Evolutionary conservation across 2,797 vertebrate species (phyloP), one percentile per base, ranked within the genome.

Genomic region (Eulemur rubriventer): DNA sequence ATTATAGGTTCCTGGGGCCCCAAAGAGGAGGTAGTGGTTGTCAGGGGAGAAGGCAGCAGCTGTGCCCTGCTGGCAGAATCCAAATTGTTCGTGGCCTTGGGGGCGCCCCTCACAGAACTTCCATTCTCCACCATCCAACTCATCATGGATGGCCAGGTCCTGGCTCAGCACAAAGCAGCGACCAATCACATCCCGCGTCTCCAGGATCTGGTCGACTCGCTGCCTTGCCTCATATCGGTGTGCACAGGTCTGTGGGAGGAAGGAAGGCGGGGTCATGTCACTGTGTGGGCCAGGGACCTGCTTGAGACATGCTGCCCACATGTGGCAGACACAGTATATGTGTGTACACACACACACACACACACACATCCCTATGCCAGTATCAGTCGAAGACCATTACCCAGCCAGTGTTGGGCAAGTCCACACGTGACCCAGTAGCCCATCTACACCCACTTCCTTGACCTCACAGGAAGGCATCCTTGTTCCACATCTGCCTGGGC

Each of bases 121-220:
- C 99, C 99, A 99, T 93, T 99, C 99, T 5, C 99, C 99, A 1
- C 99, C 99, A 3, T 99, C 99, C 97, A 99, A 97, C 96, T 99
- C 99, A 0, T 99, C 99, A 0, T 97, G 98, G 97, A 99, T 98
- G 0, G 98, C 98, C 98, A 99, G 98, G 97, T 99, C 99, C 93
- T 99, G 99, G 78, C 99, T 99, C 70, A 99, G 98, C 96, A 99
- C 98, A 48, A 99, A 99, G 98, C 99, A 99, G 76, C 99, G 99
- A 0, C 99, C 99, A 1, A 99, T 99, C 48, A 99, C 99, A 16
- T 99, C 99, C 0, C 99, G 99, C 0, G 99, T 99, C 98, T 99
- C 99, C 72, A 99, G 99, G 0, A 98, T 92, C 96, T 99, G 99
- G 24, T 41, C 98, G 1, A 99, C 99, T 0, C 99, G 99, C 94